These are phyloP conservation scores for Hippocampus guttulatus DNA, from an alignment of 2,113 vertebrate species.

Conservation along the genomic window DNA sequence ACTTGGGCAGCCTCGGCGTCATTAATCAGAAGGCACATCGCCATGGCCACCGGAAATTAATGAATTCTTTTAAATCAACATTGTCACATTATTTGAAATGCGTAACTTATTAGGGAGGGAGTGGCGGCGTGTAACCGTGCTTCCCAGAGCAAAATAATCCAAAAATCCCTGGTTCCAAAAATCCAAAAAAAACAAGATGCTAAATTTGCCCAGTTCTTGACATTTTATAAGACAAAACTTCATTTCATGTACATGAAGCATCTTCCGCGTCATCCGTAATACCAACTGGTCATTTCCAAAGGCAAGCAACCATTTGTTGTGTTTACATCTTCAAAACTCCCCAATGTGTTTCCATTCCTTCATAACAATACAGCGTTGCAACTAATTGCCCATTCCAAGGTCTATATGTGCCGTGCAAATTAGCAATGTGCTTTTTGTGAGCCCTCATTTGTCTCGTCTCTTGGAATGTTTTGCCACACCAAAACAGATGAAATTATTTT, in stretches of 20 bases:
- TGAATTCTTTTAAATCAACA: slow-evolving; percentile 64
- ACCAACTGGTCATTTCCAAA: neutral
- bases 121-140: no score
- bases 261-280: neutral
- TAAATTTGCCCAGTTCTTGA: neutral
- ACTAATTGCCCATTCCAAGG: neutral
- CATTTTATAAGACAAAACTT: neutral
- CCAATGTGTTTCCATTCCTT: neutral
- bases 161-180: neutral
- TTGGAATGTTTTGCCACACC: neutral
- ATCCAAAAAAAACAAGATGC: neutral
- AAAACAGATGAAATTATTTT: neutral
- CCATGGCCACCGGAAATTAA: slow-evolving; percentile 65
- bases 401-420: neutral
- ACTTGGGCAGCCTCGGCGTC: slow-evolving; percentile 47
- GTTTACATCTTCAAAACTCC: neutral
- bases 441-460: neutral
- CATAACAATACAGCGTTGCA: neutral
- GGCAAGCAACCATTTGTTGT: neutral
- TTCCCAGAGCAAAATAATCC: neutral
- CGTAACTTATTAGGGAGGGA: slow-evolving; percentile 24
- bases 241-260: neutral
- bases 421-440: neutral
- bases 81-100: slow-evolving; percentile 48
- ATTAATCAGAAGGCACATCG: slow-evolving; percentile 66